Conservation (phyloP, 1,140 invertebrate species). For the Macrotrachela quadricornifera region DNA sequence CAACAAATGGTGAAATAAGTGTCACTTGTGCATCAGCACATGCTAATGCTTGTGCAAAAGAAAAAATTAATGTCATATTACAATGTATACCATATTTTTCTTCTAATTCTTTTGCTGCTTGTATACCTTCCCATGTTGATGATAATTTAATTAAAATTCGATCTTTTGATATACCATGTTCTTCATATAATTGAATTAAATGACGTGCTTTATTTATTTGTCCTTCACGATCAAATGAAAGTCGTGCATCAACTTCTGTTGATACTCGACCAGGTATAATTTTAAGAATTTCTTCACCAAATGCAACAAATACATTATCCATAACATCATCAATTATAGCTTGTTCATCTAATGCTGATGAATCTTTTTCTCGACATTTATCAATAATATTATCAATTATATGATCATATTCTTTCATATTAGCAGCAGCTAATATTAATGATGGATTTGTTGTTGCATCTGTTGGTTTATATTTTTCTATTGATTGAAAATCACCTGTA, state of each 20-base stretch:
- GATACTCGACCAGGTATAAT: conserved; percentile 92
- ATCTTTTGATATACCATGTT: conserved; percentile 67
- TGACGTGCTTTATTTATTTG: conserved; percentile 69
- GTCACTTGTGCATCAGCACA: conserved; percentile 93
- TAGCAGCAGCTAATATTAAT: conserved; percentile 72
- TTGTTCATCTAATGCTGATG: conserved; percentile 3
- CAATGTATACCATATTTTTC: conserved; percentile 79
- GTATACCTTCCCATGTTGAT: conserved; percentile 96
- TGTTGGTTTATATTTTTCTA: conserved; percentile 88
- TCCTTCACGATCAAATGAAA: conserved; percentile 70
- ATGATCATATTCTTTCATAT: conserved; percentile 65
- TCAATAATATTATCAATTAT: conserved; percentile 68
- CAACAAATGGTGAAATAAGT: conserved; percentile 76
- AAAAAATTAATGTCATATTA: conserved; percentile 87
- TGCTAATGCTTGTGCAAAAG: conserved; percentile 64
- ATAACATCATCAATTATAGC: conserved; percentile 37
- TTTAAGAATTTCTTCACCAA: conserved; percentile 91
- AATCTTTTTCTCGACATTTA: conserved; percentile 53
- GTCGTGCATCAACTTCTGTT: conserved; percentile 92
- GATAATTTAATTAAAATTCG: conserved; percentile 86
- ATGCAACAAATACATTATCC: conserved; percentile 78
- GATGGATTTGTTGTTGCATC: conserved; percentile 99
- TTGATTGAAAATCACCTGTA: conserved; percentile 83
- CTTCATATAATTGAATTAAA: conserved; percentile 67
- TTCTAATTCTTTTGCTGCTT: conserved; percentile 77